Base-by-base conservation (phyloP, 2,888 invertebrate genomes). In the Melanophora roralis region DNA sequence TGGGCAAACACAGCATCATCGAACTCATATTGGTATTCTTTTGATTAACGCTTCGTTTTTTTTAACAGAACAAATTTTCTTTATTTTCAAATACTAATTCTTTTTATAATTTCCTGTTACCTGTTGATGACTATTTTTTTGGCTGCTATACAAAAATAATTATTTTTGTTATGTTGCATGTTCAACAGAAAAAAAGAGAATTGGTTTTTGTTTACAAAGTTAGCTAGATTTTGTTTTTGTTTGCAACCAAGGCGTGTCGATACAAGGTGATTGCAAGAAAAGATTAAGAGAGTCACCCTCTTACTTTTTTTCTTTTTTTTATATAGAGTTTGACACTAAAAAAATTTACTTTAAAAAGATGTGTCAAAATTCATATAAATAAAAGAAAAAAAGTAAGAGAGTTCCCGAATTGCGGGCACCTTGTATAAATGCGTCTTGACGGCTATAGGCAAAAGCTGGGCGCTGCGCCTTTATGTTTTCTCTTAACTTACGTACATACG, bases 1-100 rank as follows among this genome's bases (percentile, higher is more conserved):
- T 85, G 89, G 90, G 85, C 89, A 89, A 89, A 88, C 89, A 89
- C 89, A 89, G 87, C 88, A 88, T 88, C 88, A 88, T 88, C 89
- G 89, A 89, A 87, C 86, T 89, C 89, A 89, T 89, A 89, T 89
- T 89, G 89, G 89, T 89, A 89, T 89, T 89, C 86, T 86, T 88
- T 89, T 89, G 86, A 89, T 88, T 89, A 89, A 89, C 88, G 89
- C 89, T 86, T 85, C 78, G 81, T 83, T 81, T 64, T 80, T n/a
- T 80, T 80, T 72, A 80, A 80, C 80, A 80, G 19, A 72, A 73
- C 81, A 82, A 84, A 64, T 73, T 80, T 80, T 80, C 80, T 80
- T 80, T 62, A 57, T 47, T 68, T 76, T 19, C 78, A 14, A 65
- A 57, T 49, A 59, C 59, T 60, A 71, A 14, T 60, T 65, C n/a